Evolutionary conservation across 2,888 invertebrate genomes (phyloP), one percentile per base, ranked within the genome.

Genomic region (Sinelater perroti): DNA sequence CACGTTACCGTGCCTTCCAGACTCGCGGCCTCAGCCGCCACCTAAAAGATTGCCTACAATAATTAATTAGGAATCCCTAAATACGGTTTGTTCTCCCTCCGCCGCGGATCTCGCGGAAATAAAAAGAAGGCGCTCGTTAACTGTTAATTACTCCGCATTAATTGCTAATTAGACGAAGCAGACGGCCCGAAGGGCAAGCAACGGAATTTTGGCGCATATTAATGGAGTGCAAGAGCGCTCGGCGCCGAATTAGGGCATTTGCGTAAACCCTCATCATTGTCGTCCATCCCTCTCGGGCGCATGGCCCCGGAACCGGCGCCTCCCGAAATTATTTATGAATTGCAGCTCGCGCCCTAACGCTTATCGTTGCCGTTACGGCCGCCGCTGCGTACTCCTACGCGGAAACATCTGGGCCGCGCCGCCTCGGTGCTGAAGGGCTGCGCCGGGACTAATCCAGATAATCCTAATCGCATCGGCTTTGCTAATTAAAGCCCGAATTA

Each of bases 401-500:
- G 45, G 26, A 51, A 40, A 24, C 53, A 44, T 53, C 45, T 53
- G 53, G 33, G 44, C 18, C 13, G 6, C 10, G 44, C 30, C 30
- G 5, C 20, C 21, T 10, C 20, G 14, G 18, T 33, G 33, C 44
- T 17, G 26, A 20, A 11, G 42, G 16, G 33, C 31, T 42, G 33
- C 28, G 24, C 30, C 11, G 26, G 14, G 35, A 18, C 31, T 50
- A 60, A 60, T 50, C 56, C 46, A 33, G 60, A 60, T 60, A 56
- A 60, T 60, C 55, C 51, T 60, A 60, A 60, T 60, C 56, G 60
- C 51, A 47, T 60, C 52, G 45, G 55, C 55, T 45, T 50, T 40
- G 40, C 59, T 59, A 59, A 59, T 59, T 59, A 59, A 59, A 54
- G 54, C 53, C 30, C 45, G 45, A 46, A 54, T 60, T 60, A 60